Evolutionary conservation across 2,797 vertebrate species (phyloP), one percentile per base, ranked within the genome.

Genomic region (Phalloptychus januarius): DNA sequence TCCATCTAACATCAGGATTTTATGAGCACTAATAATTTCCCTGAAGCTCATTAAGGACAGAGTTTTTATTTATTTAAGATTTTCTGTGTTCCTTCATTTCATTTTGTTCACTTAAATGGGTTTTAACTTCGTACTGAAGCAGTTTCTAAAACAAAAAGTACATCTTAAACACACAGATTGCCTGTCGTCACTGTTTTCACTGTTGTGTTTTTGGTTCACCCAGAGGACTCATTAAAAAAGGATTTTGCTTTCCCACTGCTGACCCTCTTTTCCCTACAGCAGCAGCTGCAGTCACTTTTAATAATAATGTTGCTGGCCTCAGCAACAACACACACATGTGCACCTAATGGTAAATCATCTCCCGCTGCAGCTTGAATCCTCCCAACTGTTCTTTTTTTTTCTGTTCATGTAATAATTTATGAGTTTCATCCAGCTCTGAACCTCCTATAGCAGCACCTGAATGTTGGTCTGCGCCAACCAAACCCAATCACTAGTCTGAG

Each of bases 181-280:
- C 46, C 40, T 61, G 81, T 77, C 78, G 78, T 83, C 83, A 77
- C 65, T 82, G 61, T 78, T 85, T 83, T 65, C 79, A 77, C 79
- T 48, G 75, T 76, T 86, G 79, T 80, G 87, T 90, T 87, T 85
- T 77, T 77, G 78, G 78, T 89, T 89, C 83, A 91, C 91, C 89
- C 67, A 86, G 90, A 93, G 93, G 93, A 88, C 92, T 95, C 93
- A 94, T 95, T 94, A 95, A 94, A 94, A 84, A 58, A 83, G 89
- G 89, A 93, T 93, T 92, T 92, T 83, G 83, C 85, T 86, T 91
- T 83, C 87, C 86, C 79, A 63, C 83, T 78, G 81, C 86, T 86
- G 83, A 91, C 83, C 90, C 85, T 83, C 79, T 81, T 83, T 90
- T 76, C 80, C 75, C 78, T 71, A 48, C 81, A 83, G 28, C 83